These are phyloP conservation scores for Macrostomum cliftonense DNA, from an alignment of 2,888 invertebrate species.

Conservation along the genomic window DNA sequence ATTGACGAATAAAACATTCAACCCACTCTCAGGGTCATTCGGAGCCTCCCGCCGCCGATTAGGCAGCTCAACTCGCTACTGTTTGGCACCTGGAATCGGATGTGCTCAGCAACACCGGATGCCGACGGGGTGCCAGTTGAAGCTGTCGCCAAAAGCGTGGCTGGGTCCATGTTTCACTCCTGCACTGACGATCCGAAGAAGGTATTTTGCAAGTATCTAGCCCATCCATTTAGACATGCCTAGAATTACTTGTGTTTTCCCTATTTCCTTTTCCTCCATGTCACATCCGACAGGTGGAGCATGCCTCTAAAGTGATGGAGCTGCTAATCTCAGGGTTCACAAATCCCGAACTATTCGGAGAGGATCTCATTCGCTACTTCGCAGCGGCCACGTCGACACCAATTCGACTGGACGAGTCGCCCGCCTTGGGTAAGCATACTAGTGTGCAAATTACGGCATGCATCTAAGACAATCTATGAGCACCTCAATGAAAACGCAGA, in stretches of 20 bases:
- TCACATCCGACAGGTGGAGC: slow-evolving; percentile 18
- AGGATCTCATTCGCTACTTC: slow-evolving; percentile 33
- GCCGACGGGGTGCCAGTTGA: slow-evolving; percentile 36
- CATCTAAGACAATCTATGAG: no score
- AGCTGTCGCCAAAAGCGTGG: slow-evolving; percentile 33
- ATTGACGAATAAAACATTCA: no score
- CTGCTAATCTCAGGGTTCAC: slow-evolving; percentile 92
- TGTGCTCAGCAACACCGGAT: slow-evolving; percentile 29
- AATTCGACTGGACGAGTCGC: slow-evolving; percentile 25
- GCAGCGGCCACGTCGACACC: slow-evolving; percentile 29
- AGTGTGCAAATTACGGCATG: no score
- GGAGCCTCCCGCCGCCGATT: slow-evolving; percentile 58
- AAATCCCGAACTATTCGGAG: slow-evolving; percentile 75
- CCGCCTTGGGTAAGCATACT: no score
- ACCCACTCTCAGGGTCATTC: slow-evolving; percentile 58
- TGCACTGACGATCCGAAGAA: no score
- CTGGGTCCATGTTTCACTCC: slow-evolving; percentile 30
- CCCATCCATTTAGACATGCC: no score
- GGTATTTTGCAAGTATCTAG: no score
- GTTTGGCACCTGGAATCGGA: slow-evolving; percentile 64
- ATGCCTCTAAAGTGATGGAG: slow-evolving; percentile 73
- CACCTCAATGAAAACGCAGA: no score
- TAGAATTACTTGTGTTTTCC: no score
- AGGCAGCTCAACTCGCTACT: slow-evolving; percentile 78
- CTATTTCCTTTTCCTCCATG: no score